phyloP scores from a whole-genome alignment of 2,113 vertebrate species.

The Collichthys lucidus region DNA sequence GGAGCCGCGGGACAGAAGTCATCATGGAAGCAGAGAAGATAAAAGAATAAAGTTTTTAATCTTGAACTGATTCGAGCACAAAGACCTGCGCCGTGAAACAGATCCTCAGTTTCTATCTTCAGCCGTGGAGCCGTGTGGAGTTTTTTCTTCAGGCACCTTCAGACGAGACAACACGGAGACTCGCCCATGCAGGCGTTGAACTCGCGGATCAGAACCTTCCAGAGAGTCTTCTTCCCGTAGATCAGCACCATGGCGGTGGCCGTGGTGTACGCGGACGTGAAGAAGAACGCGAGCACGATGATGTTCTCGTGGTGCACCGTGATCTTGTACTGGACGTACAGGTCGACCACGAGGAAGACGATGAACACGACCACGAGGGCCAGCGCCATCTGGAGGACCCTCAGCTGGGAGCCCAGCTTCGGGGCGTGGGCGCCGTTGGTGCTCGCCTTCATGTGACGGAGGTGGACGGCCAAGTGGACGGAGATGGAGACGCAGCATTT shows the following conservation, averaged over 20 bases:
- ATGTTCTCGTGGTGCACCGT: constrained; percentile 58
- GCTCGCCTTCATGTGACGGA: constrained; percentile 82
- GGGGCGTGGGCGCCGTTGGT: constrained; percentile 78
- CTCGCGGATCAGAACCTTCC: constrained; percentile 75
- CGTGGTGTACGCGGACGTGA: constrained; percentile 78
- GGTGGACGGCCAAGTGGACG: constrained; percentile 79
- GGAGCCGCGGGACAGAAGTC: constrained; percentile 16
- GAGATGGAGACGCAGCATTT: constrained; percentile 85
- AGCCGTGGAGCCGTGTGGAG: constrained; percentile 17
- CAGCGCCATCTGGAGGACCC: constrained; percentile 82
- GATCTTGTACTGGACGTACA: constrained; percentile 77
- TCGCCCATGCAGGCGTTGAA: constrained; percentile 73
- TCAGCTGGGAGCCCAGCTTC: constrained; percentile 81
- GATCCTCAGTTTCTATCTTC: constrained; percentile 57
- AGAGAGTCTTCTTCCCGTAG: constrained; percentile 82
- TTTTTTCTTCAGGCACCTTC: constrained; percentile 74
- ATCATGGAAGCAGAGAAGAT: constrained; percentile 38
- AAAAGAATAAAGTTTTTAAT: constrained; percentile 49
- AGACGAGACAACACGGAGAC: constrained; percentile 74
- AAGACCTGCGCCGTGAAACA: constrained; percentile 25
- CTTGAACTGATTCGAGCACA: constrained; percentile 47
- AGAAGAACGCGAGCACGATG: constrained; percentile 68
- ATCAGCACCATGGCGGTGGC: constrained; percentile 75
- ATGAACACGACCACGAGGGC: constrained; percentile 73
- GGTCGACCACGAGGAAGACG: constrained; percentile 76